Percentiles rank a stretch among this genome's conserved stretches.
phyloP scores from a whole-genome alignment of 2,888 invertebrate species.

The Argyresthia goedartella region DNA sequence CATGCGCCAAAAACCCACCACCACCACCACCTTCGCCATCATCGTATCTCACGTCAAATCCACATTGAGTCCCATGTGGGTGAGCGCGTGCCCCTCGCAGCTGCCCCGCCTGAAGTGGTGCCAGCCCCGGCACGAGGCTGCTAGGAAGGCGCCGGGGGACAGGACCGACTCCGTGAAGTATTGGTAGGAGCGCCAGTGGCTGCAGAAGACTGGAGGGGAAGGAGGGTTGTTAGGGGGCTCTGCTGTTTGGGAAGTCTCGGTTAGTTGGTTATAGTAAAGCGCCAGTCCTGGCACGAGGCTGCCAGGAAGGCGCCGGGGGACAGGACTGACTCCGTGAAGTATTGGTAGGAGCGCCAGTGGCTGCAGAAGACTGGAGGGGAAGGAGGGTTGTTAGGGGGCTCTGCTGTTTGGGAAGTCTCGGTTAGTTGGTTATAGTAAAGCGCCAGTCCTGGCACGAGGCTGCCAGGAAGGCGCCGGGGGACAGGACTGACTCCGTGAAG shows the following conservation, averaged over 20 bases:
- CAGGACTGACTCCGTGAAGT: conserved; percentile 70
- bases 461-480: conserved; percentile 57
- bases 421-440: not conserved
- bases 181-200: conserved; percentile 75
- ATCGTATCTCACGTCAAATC: too few relatives aligned
- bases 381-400: not conserved
- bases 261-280: conserved; percentile 4
- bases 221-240: not conserved
- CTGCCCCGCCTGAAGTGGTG: conserved; percentile 44
- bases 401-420: not conserved
- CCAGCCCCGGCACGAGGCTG: conserved; percentile 61
- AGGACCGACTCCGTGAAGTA: conserved; percentile 72
- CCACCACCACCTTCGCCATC: too few relatives aligned
- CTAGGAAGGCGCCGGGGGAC: conserved; percentile 53
- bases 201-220: conserved; percentile 68
- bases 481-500: conserved; percentile 70
- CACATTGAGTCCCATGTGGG: conserved; percentile 52
- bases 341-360: conserved; percentile 74
- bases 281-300: conserved; percentile 57
- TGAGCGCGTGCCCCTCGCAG: conserved; percentile 34
- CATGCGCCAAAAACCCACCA: too few relatives aligned
- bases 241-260: not conserved
- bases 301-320: conserved; percentile 58
- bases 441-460: conserved; percentile 58
- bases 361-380: conserved; percentile 71